Evolutionary conservation across 2,797 vertebrate genomes (phyloP).

Genomic region (Podarcis lilfordi): DNA sequence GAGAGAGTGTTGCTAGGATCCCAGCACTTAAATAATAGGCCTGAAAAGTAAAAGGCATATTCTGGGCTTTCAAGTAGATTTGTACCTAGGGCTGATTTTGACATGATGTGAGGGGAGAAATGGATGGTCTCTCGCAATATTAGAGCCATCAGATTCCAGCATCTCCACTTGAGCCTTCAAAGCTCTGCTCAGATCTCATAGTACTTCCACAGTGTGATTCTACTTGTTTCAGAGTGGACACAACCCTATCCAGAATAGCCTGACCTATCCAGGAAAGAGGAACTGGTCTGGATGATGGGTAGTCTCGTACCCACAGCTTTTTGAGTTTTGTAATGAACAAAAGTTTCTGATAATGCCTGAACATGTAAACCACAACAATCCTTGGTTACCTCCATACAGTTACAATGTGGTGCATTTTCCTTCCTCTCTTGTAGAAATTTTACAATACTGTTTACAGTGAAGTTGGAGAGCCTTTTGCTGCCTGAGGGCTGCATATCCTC

Average conservation of each 20-base stretch:
- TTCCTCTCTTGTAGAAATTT: not conserved
- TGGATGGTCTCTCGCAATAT: not conserved
- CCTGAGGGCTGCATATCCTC: not conserved
- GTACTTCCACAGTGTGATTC: not conserved
- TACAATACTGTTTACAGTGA: not conserved
- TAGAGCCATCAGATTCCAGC: not conserved
- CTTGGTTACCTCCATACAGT: not conserved
- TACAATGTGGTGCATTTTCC: not conserved
- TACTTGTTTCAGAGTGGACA: not conserved
- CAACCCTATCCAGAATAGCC: not conserved
- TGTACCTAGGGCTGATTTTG: not conserved
- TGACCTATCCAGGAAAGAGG: not conserved
- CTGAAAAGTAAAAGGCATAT: not conserved
- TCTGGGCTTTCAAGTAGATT: not conserved
- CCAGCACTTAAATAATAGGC: not conserved
- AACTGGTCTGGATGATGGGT: not conserved
- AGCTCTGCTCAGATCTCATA: not conserved
- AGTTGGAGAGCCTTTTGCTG: not conserved
- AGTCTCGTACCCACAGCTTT: not conserved
- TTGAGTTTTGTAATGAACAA: not conserved
- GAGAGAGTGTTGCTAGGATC: slow-evolving; percentile 30
- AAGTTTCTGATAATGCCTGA: not conserved
- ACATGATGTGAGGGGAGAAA: not conserved
- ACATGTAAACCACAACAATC: not conserved
- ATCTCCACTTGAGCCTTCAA: not conserved